These are phyloP conservation scores for Naja naja DNA, from an alignment of 2,113 vertebrate species.

Conservation along the genomic window DNA sequence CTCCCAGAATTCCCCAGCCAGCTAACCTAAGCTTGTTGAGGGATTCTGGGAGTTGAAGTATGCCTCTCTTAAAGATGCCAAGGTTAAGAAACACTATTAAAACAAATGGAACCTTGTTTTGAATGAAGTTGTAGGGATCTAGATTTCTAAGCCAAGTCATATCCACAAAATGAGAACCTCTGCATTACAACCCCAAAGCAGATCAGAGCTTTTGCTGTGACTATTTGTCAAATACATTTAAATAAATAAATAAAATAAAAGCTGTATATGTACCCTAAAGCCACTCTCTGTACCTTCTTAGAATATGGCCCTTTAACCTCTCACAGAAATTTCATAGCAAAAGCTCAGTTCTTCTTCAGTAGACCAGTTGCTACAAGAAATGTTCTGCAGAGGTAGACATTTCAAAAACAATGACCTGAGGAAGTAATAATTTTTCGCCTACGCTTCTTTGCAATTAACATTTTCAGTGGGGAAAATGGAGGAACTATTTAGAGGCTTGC, in stretches of 20 bases:
- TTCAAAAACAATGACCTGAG: not conserved
- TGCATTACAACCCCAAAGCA: not conserved
- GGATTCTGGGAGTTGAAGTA: too few relatives aligned
- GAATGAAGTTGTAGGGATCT: not conserved
- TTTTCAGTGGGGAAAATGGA: not conserved
- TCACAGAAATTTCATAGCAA: not conserved
- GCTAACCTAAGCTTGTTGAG: too few relatives aligned
- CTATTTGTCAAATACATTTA: not conserved
- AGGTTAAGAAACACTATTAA: too few relatives aligned
- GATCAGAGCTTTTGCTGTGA: too few relatives aligned
- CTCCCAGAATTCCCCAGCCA: too few relatives aligned
- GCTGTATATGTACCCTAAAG: not conserved
- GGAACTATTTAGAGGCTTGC: not conserved
- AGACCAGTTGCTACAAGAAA: not conserved
- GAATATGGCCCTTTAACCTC: not conserved
- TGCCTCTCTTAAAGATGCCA: too few relatives aligned
- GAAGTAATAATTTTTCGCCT: not conserved
- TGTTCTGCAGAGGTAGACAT: not conserved
- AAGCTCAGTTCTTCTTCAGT: not conserved
- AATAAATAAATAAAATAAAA: not conserved
- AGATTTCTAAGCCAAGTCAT: not conserved
- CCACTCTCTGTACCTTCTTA: not conserved
- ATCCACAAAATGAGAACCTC: not conserved
- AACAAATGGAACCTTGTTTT: not conserved
- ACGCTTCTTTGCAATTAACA: not conserved